phyloP scores from a whole-genome alignment of 2,797 vertebrate genomes.

The Trachops cirrhosus region DNA sequence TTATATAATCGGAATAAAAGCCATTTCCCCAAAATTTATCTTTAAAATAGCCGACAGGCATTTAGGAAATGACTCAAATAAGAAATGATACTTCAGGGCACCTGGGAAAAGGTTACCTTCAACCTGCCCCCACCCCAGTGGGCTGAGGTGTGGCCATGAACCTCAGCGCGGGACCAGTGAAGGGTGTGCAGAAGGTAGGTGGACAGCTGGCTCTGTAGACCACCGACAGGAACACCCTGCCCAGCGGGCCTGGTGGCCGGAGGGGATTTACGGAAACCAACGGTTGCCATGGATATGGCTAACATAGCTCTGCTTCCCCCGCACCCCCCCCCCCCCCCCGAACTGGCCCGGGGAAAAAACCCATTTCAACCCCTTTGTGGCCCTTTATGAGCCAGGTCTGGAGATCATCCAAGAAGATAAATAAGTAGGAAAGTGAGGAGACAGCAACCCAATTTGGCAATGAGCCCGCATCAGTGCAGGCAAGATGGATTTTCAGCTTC shows the following conservation, averaged over 20 bases:
- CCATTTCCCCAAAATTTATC: neutral
- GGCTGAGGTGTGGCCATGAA: neutral
- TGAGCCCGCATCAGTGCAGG: slow-evolving; percentile 55
- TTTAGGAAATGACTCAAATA: neutral
- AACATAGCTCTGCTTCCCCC: neutral
- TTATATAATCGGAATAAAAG: neutral
- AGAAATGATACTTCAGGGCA: neutral
- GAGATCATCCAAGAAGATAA: slow-evolving; percentile 68
- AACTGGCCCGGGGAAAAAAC: slow-evolving; percentile 22
- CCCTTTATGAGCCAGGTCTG: slow-evolving; percentile 47
- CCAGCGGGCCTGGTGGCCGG: neutral
- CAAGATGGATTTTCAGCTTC: slow-evolving; percentile 65
- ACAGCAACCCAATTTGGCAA: slow-evolving; percentile 69
- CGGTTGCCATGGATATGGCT: neutral
- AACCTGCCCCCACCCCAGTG: neutral
- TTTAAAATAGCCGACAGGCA: neutral
- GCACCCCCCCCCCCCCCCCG: neutral
- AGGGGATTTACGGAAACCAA: neutral
- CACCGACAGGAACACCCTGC: neutral
- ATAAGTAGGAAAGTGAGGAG: slow-evolving; percentile 48
- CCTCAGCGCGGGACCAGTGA: neutral
- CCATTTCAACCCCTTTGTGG: slow-evolving; percentile 45
- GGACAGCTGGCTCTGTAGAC: neutral
- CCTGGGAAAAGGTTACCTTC: neutral
- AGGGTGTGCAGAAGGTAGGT: accelerated